Evolutionary conservation across 1,140 invertebrate species (phyloP).

Genomic region (Lucilia sericata): DNA sequence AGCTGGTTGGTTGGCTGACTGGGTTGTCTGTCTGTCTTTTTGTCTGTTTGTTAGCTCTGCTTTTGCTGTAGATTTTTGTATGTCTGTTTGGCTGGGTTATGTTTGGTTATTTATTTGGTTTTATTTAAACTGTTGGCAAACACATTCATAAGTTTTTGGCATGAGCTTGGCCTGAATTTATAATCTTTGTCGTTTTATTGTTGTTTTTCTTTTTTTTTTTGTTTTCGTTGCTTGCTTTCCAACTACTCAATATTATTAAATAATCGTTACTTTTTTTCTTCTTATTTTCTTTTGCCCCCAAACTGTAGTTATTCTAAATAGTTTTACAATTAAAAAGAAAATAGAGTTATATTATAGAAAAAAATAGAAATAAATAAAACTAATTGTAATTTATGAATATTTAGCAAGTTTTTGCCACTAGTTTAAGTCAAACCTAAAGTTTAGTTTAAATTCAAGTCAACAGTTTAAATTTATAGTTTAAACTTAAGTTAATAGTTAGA

Average conservation of each 20-base stretch:
- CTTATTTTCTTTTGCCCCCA: not conserved
- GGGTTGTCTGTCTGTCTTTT: not conserved
- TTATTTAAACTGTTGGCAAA: constrained; percentile 44
- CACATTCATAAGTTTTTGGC: constrained; percentile 44
- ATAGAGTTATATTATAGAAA: too few relatives aligned
- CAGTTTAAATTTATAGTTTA: too few relatives aligned
- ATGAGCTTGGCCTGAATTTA: constrained; percentile 51
- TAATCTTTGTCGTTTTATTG: constrained; percentile 40
- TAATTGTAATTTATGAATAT: too few relatives aligned
- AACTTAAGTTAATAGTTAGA: too few relatives aligned
- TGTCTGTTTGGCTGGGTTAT: not conserved
- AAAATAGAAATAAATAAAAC: too few relatives aligned
- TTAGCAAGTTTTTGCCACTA: too few relatives aligned
- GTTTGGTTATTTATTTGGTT: constrained; percentile 33
- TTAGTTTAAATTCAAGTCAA: too few relatives aligned
- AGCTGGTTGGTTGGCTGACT: not conserved
- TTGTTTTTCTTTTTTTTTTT: too few relatives aligned
- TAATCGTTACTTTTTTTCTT: not conserved
- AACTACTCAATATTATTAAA: constrained; percentile 25
- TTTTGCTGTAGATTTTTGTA: constrained; percentile 10
- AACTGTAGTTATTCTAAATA: not conserved
- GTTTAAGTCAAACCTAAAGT: too few relatives aligned
- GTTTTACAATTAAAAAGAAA: too few relatives aligned
- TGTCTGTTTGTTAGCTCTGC: not conserved
- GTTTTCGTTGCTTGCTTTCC: not conserved